These are phyloP conservation scores for Nomada lathburiana DNA, from an alignment of 2,888 invertebrate species.

Conservation along the genomic window DNA sequence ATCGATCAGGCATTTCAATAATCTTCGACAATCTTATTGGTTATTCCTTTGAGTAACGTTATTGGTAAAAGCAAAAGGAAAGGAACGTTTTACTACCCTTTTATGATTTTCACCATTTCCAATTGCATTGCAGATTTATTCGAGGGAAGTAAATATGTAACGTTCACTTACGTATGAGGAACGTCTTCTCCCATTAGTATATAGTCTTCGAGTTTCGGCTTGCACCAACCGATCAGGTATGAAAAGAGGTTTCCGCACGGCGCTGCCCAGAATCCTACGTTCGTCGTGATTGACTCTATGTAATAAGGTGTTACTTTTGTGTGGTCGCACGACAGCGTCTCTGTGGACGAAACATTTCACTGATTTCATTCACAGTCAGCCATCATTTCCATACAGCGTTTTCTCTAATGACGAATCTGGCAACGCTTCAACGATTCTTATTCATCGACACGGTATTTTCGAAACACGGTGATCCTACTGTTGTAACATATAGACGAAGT, in stretches of 20 bases:
- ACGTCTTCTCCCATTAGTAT: constrained; percentile 95
- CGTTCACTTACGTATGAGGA: constrained; percentile 88
- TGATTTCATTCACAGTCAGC: constrained; percentile 41
- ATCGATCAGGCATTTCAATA: not conserved
- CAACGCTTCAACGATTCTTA: not conserved
- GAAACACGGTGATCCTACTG: no score
- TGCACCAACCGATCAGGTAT: constrained; percentile 94
- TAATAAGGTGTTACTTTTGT: constrained; percentile 96
- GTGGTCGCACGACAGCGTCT: constrained; percentile 95
- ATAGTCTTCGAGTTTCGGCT: constrained; percentile 91
- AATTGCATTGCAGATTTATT: not conserved
- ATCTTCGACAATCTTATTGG: no score
- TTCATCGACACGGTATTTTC: no score
- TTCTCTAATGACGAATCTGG: constrained; percentile 8
- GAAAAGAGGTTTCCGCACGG: constrained; percentile 93
- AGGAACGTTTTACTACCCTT: not conserved
- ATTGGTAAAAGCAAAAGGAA: no score
- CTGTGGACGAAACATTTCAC: constrained; percentile 84
- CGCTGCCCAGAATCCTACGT: constrained; percentile 93
- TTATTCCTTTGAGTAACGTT: no score
- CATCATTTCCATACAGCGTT: constrained; percentile 12
- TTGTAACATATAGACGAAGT: no score
- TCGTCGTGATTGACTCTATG: constrained; percentile 93
- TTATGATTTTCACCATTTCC: not conserved
- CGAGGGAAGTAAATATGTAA: not conserved